Evolutionary conservation across 2,797 vertebrate species (phyloP), one percentile per base, ranked within the genome.

Genomic region (Phoebastria nigripes): DNA sequence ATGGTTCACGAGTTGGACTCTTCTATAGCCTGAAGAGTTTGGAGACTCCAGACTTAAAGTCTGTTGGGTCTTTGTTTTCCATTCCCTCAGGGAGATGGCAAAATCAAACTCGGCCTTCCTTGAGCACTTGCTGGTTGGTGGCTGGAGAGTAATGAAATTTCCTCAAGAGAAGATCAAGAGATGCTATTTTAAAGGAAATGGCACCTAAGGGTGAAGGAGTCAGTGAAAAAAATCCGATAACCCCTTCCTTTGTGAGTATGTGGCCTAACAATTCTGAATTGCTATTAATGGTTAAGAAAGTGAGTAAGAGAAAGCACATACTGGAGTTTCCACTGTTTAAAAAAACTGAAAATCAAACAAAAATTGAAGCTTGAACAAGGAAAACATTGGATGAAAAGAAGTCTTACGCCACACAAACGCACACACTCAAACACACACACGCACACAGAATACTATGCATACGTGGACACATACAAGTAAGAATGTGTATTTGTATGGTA

Each of bases 401-500:
- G 91, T 94, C 93, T 96, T 97, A 90, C 6, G 6, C 80, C 94
- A 87, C 85, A 93, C 96, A 84, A 94, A 97, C 92, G 93, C 97
- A 97, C 97, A 98, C 97, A 15, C 97, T 83, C 97, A 97, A 97
- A 85, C 77, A 92, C 91, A 74, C 89, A 87, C 84, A 66, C 86
- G 47, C 97, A 95, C 91, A 97, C 74, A 8, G 94, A 96, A 71
- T 82, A 95, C 87, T 96, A 83, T 93, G 98, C 97, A 89, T 83
- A 98, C 59, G 0, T 86, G 85, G 92, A 97, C 96, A 97, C 97
- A 89, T 96, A 98, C 95, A 8, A 95, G 97, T 97, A 98, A 97
- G 98, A 98, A 98, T 97, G 98, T 97, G 85, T 97, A 97, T 98
- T 98, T 97, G 93, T 97, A 96, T 97, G 96, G 82, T 83, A 94